Percentiles rank a stretch among this genome's conserved stretches.
These are phyloP conservation scores for Pseudopipra pipra DNA, from an alignment of 2,113 vertebrate species.

Conservation along the genomic window DNA sequence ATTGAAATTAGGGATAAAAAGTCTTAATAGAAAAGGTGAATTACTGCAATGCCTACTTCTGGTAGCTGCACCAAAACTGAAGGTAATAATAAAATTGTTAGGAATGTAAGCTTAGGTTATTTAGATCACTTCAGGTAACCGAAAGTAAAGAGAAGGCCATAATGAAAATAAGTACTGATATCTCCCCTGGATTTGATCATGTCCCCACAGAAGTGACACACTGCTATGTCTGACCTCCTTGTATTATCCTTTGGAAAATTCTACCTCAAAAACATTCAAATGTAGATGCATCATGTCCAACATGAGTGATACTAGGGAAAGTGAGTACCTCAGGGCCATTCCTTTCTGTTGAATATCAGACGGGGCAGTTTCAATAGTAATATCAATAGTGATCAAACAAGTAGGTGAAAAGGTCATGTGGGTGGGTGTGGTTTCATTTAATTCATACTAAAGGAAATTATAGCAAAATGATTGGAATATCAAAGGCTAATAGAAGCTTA, in stretches of 20 bases:
- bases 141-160: not conserved
- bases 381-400: not conserved
- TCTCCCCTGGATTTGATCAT: not conserved
- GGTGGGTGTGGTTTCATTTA: not conserved
- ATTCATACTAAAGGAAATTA: not conserved
- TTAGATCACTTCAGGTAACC: not conserved
- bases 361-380: not conserved
- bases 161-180: not conserved
- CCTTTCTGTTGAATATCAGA: not conserved
- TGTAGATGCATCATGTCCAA: not conserved
- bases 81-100: not conserved
- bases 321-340: not conserved
- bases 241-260: not conserved
- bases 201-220: not conserved
- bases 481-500: not conserved
- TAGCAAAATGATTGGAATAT: not conserved
- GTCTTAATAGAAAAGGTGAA: not conserved
- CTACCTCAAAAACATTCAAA: not conserved
- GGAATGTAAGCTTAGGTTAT: not conserved
- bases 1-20: not conserved
- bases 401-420: not conserved
- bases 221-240: fast-evolving
- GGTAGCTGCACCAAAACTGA: not conserved
- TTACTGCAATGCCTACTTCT: not conserved
- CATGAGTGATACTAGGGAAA: not conserved